Evolutionary conservation across 2,888 invertebrate species (phyloP), one percentile per base, ranked within the genome.

Genomic region (Rhagonycha fulva): DNA sequence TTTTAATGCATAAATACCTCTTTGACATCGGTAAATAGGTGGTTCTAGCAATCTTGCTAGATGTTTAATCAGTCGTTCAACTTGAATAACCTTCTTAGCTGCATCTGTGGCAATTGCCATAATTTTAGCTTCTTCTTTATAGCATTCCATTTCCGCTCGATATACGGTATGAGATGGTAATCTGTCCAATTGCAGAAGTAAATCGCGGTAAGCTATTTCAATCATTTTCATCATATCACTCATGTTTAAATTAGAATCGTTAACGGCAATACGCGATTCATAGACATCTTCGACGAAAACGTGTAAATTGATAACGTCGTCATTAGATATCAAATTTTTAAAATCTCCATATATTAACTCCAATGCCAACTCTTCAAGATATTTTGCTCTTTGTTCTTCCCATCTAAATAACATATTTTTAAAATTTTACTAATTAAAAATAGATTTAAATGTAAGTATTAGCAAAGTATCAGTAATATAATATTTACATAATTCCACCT

Each of bases 201-300:
- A 81, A 47, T 82, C 79, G 4, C 81, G 83, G 87, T 89, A 80
- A 86, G 88, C 87, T 2, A 86, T 84, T 85, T 93, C 93, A 76
- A 93, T 88, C 71, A 88, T 88, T 81, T 88, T 90, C 85, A 93
- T 91, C 88, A 92, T 90, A 9, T 89, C 86, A 70, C 88, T 85
- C 72, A 91, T 88, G 68, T 89, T 89, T 76, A 91, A 86, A 82
- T 91, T 90, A 5, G 90, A 89, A 62, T 92, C 91, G 82, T 91
- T 92, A 11, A 91, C 89, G 1, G 87, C 89, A 26, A 91, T 88
- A 62, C 92, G 87, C 67, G 89, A 89, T 84, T 92, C 92, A 83
- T 90, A 93, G 30, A 92, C 90, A 83, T 92, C 93, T 83, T 93
- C 91, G 72, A 93, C 89, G 83, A 91, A 91, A 9, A 91, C 87